These are phyloP conservation scores for Cinclus mexicanus DNA, from an alignment of 2,113 vertebrate genomes.

Conservation along the genomic window DNA sequence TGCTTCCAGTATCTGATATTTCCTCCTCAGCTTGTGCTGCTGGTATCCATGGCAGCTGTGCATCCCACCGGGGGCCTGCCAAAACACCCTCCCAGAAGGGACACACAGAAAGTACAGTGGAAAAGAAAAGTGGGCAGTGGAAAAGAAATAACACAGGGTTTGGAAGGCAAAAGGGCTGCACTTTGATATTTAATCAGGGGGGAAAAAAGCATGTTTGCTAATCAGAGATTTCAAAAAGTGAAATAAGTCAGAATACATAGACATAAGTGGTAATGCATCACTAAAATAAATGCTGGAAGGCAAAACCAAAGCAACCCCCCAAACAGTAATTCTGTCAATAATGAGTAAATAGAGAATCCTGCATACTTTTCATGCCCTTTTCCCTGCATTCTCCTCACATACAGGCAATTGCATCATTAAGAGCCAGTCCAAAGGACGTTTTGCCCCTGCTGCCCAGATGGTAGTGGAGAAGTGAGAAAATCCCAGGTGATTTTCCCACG, in stretches of 20 bases:
- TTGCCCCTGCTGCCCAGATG: background rate
- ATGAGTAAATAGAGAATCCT: background rate
- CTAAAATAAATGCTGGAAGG: background rate
- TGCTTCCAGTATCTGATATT: constrained; percentile 5
- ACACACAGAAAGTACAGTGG: background rate
- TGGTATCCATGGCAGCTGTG: constrained; percentile 70
- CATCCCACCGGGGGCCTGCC: background rate
- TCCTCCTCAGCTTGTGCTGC: constrained; percentile 1
- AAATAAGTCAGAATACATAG: background rate
- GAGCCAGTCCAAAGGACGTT: background rate
- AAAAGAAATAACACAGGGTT: background rate
- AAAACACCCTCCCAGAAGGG: background rate
- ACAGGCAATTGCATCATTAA: background rate
- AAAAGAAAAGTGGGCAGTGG: background rate
- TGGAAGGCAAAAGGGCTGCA: background rate
- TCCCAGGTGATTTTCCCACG: background rate
- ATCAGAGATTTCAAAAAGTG: background rate
- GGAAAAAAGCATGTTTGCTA: background rate
- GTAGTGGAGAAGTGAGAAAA: background rate
- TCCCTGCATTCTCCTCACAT: background rate
- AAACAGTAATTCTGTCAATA: background rate
- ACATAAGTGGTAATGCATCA: background rate
- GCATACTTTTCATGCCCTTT: background rate
- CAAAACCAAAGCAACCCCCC: background rate
- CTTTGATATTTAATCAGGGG: background rate